Base-by-base conservation (phyloP, 2,113 vertebrate genomes). In the Cichladusa arquata region DNA sequence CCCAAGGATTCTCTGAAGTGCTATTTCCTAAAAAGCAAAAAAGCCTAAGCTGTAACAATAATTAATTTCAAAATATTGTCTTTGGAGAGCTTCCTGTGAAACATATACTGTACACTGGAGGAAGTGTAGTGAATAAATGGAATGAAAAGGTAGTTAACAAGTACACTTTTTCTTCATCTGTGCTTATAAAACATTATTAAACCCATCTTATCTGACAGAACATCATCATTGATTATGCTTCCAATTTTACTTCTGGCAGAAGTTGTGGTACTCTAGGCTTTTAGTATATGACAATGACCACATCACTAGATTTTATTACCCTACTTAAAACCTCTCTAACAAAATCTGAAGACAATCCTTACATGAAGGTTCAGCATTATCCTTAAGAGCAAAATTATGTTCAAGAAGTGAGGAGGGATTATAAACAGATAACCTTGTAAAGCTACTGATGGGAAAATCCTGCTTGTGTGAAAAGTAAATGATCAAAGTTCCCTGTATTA, bases 181-280 rank as follows among this genome's bases (percentile, higher is more conserved):
- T 82, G 91, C 77, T 95, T 92, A 85, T 90, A 94, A 85, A 92
- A 90, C 71, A 83, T 94, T 88, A 95, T 94, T 94, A 94, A 94
- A 56, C 50, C 40, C 47, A 58, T 85, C 69, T 92, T 91, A 93
- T 83, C 74, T 82, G 82, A 73, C 45, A 93, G 95, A 96, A 85
- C 73, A 84, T 87, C 70, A 79, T 80, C 93, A 92, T 66, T 93
- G 88, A 95, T 92, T 93, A 91, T 26, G 48, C 65, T 61, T 95
- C 62, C 93, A 89, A 91, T 96, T 95, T 91, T 80, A 78, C 19
- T 94, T 64, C 77, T 94, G 92, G 50, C 78, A 94, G 91, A 88
- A 91, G 42, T 31, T 91, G 44, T n/a, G 5, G 36, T 70, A 87
- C 54, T 85, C 51, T 18, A 82, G 47, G 81, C 88, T 92, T 86